Evolutionary conservation across 2,888 invertebrate species (phyloP).

Genomic region (Neoscelio sp.): DNA sequence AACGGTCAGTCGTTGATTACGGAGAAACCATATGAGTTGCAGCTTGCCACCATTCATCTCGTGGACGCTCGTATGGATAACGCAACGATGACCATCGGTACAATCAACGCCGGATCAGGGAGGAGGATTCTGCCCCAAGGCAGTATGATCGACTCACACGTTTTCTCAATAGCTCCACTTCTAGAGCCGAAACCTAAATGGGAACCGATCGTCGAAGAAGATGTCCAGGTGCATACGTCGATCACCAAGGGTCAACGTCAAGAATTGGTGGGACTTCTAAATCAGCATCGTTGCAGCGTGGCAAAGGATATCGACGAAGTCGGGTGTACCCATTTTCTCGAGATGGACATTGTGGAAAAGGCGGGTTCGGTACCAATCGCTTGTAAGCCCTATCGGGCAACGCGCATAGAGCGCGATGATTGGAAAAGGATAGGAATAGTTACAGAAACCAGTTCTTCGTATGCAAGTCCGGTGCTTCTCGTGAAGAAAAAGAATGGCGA

Average conservation of each 20-base stretch:
- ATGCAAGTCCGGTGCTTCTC: slow-evolving; percentile 58
- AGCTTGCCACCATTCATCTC: too few species aligned
- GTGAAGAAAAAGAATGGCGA: slow-evolving; percentile 47
- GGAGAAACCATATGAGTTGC: too few species aligned
- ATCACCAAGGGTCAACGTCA: slow-evolving; percentile 6
- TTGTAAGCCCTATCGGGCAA: neutral
- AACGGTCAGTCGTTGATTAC: too few species aligned
- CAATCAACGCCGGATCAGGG: neutral
- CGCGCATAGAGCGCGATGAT: slow-evolving; percentile 14
- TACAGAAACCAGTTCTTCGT: slow-evolving; percentile 11
- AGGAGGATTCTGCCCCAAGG: neutral
- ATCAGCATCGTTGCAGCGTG: slow-evolving; percentile 1
- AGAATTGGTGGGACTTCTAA: neutral
- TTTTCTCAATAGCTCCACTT: neutral
- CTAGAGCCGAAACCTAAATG: slow-evolving; percentile 4
- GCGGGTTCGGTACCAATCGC: neutral
- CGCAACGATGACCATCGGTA: neutral
- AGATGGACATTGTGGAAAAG: slow-evolving; percentile 13
- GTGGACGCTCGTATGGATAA: neutral
- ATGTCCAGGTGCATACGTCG: neutral
- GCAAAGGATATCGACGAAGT: neutral
- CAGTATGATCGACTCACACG: neutral
- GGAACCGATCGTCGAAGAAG: slow-evolving; percentile 28
- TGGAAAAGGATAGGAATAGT: neutral
- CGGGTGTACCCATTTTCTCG: neutral